These are phyloP conservation scores for Sympetrum striolatum DNA, from an alignment of 2,888 invertebrate species.

Conservation along the genomic window DNA sequence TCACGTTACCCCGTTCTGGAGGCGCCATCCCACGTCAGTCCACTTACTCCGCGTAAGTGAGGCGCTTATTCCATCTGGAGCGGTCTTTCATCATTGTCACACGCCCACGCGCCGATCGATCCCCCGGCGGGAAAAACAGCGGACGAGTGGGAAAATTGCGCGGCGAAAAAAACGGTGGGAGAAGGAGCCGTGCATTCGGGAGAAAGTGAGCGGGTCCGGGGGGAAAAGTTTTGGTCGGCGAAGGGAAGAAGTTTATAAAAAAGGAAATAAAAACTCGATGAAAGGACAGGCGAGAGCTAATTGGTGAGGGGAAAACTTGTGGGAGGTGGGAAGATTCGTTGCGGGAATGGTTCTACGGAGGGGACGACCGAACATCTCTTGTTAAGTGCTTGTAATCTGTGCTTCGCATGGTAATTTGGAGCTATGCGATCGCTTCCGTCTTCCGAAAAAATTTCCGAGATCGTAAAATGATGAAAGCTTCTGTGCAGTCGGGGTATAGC, in stretches of 20 bases:
- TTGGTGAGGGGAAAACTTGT: background rate
- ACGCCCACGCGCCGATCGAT: background rate
- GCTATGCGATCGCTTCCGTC: no score
- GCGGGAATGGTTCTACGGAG: background rate
- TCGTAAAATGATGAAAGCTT: no score
- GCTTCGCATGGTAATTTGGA: no score
- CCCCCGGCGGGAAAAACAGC: background rate
- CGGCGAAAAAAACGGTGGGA: no score
- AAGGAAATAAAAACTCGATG: background rate
- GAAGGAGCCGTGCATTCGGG: background rate
- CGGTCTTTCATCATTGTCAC: background rate
- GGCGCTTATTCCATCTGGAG: background rate
- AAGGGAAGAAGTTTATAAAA: background rate
- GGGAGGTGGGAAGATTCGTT: background rate
- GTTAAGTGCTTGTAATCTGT: no score
- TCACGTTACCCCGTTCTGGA: no score
- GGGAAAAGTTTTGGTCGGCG: background rate
- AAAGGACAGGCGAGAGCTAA: background rate
- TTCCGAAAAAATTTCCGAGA: no score
- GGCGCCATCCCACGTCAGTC: background rate
- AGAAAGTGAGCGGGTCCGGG: background rate
- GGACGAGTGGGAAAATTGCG: background rate
- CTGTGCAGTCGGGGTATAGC: no score
- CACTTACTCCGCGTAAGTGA: background rate
- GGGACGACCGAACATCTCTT: no score